These are phyloP conservation scores for Solenodon paradoxus DNA, from an alignment of 2,113 vertebrate species.

Conservation along the genomic window DNA sequence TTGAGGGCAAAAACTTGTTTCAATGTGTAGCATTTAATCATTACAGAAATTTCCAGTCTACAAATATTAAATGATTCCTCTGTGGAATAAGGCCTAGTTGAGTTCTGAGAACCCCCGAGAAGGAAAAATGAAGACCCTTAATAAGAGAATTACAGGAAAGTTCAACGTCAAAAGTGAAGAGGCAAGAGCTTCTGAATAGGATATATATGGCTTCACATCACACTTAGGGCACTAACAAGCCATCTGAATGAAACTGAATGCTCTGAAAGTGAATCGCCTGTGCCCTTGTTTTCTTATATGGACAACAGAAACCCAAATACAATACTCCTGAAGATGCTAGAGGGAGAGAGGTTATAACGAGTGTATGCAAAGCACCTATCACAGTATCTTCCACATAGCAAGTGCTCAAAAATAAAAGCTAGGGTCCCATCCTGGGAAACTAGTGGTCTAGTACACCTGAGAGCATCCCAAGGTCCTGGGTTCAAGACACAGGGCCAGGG, in stretches of 20 bases:
- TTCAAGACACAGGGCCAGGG: no score
- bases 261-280: background rate
- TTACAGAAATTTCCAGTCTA: background rate
- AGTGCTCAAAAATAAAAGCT: background rate
- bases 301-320: background rate
- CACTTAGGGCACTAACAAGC: background rate
- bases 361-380: background rate
- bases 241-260: background rate
- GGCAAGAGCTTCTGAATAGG: background rate
- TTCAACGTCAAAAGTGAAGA: background rate
- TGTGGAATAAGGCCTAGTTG: background rate
- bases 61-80: background rate
- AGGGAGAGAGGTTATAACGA: background rate
- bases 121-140: background rate
- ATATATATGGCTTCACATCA: background rate
- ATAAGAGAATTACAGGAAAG: background rate
- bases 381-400: background rate
- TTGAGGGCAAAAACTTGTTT: slow-evolving; percentile 12
- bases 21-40: background rate
- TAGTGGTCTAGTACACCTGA: no score
- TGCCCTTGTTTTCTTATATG: background rate
- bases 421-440: no score
- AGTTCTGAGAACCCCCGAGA: background rate
- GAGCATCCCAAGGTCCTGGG: no score
- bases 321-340: background rate